These are phyloP conservation scores for Drosophila nikananu DNA, from an alignment of 1,140 invertebrate species.

Conservation along the genomic window DNA sequence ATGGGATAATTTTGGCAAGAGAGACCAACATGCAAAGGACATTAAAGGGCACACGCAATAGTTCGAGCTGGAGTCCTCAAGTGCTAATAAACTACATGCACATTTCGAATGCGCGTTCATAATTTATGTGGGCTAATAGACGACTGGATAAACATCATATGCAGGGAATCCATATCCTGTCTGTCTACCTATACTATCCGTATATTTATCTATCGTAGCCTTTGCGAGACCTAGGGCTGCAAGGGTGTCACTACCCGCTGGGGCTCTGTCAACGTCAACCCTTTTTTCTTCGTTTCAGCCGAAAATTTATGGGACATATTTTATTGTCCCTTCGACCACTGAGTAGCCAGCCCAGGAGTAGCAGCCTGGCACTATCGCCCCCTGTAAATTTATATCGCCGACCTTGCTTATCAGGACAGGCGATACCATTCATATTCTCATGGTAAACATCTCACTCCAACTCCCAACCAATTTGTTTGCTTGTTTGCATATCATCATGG, in stretches of 20 bases:
- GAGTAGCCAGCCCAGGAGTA: slow-evolving; percentile 31
- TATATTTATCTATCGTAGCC: slow-evolving; percentile 12
- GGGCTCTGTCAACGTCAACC: slow-evolving; percentile 67
- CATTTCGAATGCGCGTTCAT: slow-evolving; percentile 64
- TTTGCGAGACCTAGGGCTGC: slow-evolving; percentile 5
- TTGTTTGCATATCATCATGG: slow-evolving; percentile 66
- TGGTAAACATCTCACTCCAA: slow-evolving; percentile 62
- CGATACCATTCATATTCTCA: slow-evolving; percentile 62
- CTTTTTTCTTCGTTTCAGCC: slow-evolving; percentile 53
- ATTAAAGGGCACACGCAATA: slow-evolving; percentile 70
- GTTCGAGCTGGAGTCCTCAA: slow-evolving; percentile 51
- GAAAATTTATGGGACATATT: slow-evolving; percentile 68
- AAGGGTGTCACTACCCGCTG: slow-evolving; percentile 41
- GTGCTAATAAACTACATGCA: slow-evolving; percentile 81
- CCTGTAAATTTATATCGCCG: slow-evolving; percentile 47
- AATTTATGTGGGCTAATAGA: slow-evolving; percentile 77
- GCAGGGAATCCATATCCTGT: slow-evolving; percentile 47
- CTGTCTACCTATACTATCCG: slow-evolving; percentile 20
- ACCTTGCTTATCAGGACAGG: slow-evolving; percentile 28
- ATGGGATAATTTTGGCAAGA: slow-evolving; percentile 49
- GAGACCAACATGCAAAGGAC: slow-evolving; percentile 72
- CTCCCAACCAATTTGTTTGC: slow-evolving; percentile 43
- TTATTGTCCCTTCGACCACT: slow-evolving; percentile 24
- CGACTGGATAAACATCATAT: slow-evolving; percentile 72
- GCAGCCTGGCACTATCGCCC: slow-evolving; percentile 58